A percentile compares a stretch with the other conserved stretches of the same genome.
These are phyloP conservation scores for Chalcis sispes DNA, from an alignment of 2,888 invertebrate genomes.

Conservation along the genomic window DNA sequence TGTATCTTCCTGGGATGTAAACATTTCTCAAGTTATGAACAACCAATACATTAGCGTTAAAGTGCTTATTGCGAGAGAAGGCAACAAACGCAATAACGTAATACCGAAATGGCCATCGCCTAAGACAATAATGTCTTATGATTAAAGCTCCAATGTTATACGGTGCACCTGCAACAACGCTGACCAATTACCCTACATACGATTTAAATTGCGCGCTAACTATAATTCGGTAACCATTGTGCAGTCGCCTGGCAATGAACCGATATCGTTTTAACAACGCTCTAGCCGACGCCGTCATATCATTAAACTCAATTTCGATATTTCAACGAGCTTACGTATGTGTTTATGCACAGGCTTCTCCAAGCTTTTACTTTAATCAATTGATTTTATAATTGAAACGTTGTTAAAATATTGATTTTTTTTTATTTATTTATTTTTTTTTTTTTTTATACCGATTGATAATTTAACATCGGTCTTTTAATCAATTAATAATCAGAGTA, in stretches of 20 bases:
- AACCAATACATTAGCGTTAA: too few species aligned
- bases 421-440: too few species aligned
- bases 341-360: background rate
- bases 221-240: constrained; percentile 39
- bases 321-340: background rate
- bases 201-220: constrained; percentile 26
- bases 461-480: too few species aligned
- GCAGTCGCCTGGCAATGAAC: constrained; percentile 12
- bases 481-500: too few species aligned
- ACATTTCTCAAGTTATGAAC: background rate
- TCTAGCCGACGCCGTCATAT: background rate
- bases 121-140: constrained; percentile 35
- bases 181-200: constrained; percentile 34
- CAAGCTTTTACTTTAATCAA: too few species aligned
- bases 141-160: constrained; percentile 1
- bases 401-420: too few species aligned
- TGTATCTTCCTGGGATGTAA: too few species aligned
- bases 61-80: background rate
- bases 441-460: too few species aligned
- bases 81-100: background rate
- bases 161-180: background rate
- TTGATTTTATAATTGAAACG: too few species aligned
- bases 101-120: constrained; percentile 14
- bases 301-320: background rate
- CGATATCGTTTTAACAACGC: constrained; percentile 22